Percentiles rank a stretch among this genome's conserved stretches.
These are phyloP conservation scores for Ptiloglossa arizonensis DNA, from an alignment of 1,140 invertebrate species.

Conservation along the genomic window DNA sequence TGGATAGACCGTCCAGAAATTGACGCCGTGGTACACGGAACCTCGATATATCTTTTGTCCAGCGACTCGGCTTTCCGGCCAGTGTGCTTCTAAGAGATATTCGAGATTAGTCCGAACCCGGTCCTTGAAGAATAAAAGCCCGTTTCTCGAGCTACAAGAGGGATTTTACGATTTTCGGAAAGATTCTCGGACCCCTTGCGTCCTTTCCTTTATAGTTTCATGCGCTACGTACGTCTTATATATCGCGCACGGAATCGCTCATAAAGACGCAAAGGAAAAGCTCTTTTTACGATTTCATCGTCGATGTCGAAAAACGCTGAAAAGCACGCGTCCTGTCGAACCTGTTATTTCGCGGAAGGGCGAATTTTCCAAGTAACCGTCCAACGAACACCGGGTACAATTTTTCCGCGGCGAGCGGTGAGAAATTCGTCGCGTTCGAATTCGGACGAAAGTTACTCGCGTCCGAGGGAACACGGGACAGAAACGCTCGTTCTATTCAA, in stretches of 20 bases:
- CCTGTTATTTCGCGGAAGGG: too few relatives aligned
- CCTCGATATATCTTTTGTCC: slow-evolving; percentile 25
- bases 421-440: too few relatives aligned
- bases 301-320: too few relatives aligned
- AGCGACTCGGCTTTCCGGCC: slow-evolving; percentile 1
- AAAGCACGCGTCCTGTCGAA: too few relatives aligned
- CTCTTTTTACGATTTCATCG: too few relatives aligned
- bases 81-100: slow-evolving; percentile 10
- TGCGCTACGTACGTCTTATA: neutral
- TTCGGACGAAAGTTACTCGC: too few relatives aligned
- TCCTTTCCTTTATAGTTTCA: neutral
- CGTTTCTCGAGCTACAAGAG: slow-evolving; percentile 1
- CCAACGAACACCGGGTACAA: too few relatives aligned
- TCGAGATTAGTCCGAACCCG: slow-evolving; percentile 15
- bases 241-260: too few relatives aligned
- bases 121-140: slow-evolving; percentile 12
- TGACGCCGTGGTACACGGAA: slow-evolving; percentile 18
- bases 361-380: neutral
- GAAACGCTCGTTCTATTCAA: too few relatives aligned
- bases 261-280: too few relatives aligned
- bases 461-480: too few relatives aligned
- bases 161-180: neutral
- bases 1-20: slow-evolving; percentile 31
- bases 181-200: neutral
- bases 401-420: too few relatives aligned